Percentiles rank a stretch among this genome's conserved stretches.
phyloP scores from a whole-genome alignment of 1,140 invertebrate genomes.

The Sinonovacula constricta region DNA sequence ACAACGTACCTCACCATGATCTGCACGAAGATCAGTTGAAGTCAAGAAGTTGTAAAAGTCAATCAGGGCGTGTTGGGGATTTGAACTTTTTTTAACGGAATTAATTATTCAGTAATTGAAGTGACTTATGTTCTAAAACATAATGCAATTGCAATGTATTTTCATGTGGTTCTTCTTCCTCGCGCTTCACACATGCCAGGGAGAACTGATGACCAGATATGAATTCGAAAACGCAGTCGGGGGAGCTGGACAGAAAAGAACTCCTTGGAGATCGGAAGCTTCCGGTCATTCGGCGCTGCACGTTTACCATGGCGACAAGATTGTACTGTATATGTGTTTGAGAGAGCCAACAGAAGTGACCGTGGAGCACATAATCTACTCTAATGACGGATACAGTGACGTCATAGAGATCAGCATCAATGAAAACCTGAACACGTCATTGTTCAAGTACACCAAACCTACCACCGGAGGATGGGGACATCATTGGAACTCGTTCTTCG shows the following conservation, averaged over 20 bases:
- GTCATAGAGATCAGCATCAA: not conserved
- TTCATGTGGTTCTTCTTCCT: not conserved
- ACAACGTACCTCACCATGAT: not conserved
- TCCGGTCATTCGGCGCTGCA: slow-evolving; percentile 3
- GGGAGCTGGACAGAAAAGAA: not conserved
- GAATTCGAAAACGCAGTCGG: slow-evolving; percentile 33
- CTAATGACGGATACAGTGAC: slow-evolving; percentile 35
- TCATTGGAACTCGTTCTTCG: slow-evolving; percentile 5
- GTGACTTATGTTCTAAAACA: no score
- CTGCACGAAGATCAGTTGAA: not conserved
- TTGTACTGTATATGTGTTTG: slow-evolving; percentile 12
- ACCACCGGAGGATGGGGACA: slow-evolving; percentile 8
- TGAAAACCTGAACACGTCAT: not conserved
- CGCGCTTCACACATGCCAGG: not conserved
- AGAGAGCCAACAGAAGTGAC: not conserved
- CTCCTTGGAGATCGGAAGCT: slow-evolving; percentile 30
- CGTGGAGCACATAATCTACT: not conserved
- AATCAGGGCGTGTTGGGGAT: not conserved
- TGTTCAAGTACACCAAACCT: slow-evolving; percentile 9
- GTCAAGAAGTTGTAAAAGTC: not conserved
- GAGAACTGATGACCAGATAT: not conserved
- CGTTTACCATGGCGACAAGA: slow-evolving; percentile 24
- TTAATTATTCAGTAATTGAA: not conserved
- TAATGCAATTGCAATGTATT: not conserved
- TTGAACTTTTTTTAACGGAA: not conserved